Conservation (phyloP, 2,113 vertebrate genomes). For the Otocyon megalotis region DNA sequence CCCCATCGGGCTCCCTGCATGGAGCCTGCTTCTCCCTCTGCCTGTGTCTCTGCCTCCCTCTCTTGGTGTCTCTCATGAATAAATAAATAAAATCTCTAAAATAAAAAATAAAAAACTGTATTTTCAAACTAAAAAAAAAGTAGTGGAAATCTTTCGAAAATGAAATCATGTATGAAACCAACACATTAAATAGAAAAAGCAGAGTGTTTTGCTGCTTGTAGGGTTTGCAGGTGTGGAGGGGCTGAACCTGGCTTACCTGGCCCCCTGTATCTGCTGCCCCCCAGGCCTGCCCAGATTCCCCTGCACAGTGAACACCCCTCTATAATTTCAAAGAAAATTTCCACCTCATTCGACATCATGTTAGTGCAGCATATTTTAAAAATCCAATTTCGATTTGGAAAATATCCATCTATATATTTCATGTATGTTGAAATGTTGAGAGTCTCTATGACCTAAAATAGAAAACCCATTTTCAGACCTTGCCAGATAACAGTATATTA, state of each 20-base stretch:
- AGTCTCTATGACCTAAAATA: slow-evolving; percentile 46
- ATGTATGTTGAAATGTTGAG: slow-evolving; percentile 47
- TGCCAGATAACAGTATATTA: slow-evolving; percentile 22
- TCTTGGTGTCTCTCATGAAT: too few relatives aligned
- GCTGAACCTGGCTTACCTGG: background rate
- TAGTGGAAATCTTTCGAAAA: background rate
- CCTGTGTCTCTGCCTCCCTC: too few relatives aligned
- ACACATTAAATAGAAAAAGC: background rate
- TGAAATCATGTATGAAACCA: background rate
- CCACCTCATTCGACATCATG: background rate
- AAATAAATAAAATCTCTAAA: too few relatives aligned
- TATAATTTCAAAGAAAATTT: slow-evolving; percentile 7
- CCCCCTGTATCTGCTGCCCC: background rate
- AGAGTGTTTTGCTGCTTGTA: background rate
- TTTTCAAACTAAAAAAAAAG: slow-evolving; percentile 39
- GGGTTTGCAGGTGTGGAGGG: background rate
- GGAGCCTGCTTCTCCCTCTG: too few relatives aligned
- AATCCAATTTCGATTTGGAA: slow-evolving; percentile 53
- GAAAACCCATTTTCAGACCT: slow-evolving; percentile 51
- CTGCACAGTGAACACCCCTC: background rate
- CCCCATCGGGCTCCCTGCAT: too few relatives aligned
- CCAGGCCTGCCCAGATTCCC: background rate
- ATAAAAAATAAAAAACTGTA: background rate
- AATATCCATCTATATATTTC: slow-evolving; percentile 45
- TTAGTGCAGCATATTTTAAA: slow-evolving; percentile 13